These are phyloP conservation scores for Operophtera brumata DNA, from an alignment of 2,888 invertebrate species.

Conservation along the genomic window DNA sequence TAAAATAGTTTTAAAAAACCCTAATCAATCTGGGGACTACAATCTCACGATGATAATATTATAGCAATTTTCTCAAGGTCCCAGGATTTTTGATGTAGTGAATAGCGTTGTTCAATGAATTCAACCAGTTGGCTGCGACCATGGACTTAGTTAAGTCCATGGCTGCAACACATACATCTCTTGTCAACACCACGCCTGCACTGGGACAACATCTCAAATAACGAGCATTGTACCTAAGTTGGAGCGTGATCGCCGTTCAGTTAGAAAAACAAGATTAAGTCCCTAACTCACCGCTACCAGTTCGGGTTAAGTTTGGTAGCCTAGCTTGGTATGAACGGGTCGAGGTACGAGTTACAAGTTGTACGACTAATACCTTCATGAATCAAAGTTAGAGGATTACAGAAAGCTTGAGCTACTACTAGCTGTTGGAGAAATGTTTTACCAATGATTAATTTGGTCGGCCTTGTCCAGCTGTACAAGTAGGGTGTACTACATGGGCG, in stretches of 20 bases:
- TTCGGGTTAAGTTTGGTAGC: conserved; percentile 1
- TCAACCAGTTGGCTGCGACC: no score
- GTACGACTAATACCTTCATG: conserved; percentile 2
- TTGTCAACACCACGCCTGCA: neutral
- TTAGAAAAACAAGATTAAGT: conserved; percentile 20
- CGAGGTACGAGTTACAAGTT: neutral
- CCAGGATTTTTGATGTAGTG: no score
- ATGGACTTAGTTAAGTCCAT: no score
- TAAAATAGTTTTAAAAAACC: no score
- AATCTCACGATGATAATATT: no score
- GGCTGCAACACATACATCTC: neutral
- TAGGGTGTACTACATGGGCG: no score
- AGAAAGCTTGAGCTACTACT: neutral
- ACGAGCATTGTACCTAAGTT: conserved; percentile 2
- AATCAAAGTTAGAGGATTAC: conserved; percentile 13
- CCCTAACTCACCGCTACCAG: conserved; percentile 5
- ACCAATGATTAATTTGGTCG: neutral
- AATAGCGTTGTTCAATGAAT: no score
- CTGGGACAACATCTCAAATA: neutral
- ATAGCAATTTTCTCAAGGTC: no score
- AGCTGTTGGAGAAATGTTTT: neutral
- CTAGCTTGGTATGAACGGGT: conserved; percentile 4
- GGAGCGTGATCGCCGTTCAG: conserved; percentile 10
- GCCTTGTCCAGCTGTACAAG: no score
- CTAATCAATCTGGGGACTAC: no score